Base-by-base conservation (phyloP, 2,113 vertebrate genomes). In the Eolophus roseicapilla region DNA sequence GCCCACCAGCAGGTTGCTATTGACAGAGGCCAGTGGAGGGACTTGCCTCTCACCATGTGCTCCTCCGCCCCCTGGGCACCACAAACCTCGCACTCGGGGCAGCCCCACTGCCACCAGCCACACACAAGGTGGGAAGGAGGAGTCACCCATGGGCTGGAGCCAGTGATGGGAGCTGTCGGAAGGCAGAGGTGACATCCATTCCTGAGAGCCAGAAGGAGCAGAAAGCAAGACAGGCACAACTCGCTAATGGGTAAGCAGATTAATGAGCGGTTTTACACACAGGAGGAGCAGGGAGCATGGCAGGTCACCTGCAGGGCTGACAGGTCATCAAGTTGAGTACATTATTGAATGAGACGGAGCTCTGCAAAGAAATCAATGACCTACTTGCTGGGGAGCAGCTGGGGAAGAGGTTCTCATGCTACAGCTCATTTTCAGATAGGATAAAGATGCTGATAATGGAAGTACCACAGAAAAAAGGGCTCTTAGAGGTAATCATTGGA, bases 161-260 rank as follows among this genome's bases (percentile, higher is more conserved):
- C 0, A 19, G 37, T 47, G 70, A 29, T 0, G 1, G 35, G 9
- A 74, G 37, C 60, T 0, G 0, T 11, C 2, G 1, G 52, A 55
- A 76, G 17, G 64, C 53, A 60, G 57, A 76, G 46, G 43, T 10
- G 47, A 25, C 0, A 0, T 6, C 57, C 9, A 6, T 47, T 10
- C 11, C 9, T 0, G 1, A 50, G 69, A 69, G 39, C 29, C 67
- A 18, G 27, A 13, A 64, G 17, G 33, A 77, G 44, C 53, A 60
- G 39, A 46, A 60, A 77, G 55, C 8, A 4, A 57, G n/a, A 21
- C 62, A 71, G 50, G 23, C 43, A 59, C 13, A 39, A 10, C 31
- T 52, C 0, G 29, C 11, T 67, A 11, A 33, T 0, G 1, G 49
- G 9, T 35, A 29, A 41, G 75, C 52, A 14, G 37, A 57, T 71